Evolutionary conservation across 2,113 vertebrate species (phyloP).

Genomic region (Taxidea taxus): DNA sequence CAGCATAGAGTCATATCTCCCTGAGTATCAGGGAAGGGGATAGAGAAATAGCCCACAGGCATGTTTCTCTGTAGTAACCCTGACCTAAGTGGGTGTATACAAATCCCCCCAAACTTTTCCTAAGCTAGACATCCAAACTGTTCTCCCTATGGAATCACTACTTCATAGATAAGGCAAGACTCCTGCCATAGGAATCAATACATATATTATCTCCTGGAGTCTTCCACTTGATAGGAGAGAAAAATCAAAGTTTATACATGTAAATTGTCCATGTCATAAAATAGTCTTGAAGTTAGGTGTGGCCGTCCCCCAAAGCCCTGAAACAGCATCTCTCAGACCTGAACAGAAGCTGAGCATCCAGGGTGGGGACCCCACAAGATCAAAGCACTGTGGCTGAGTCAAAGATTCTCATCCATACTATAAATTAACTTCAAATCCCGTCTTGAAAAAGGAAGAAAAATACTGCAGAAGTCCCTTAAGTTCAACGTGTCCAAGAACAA

Average conservation of each 20-base stretch:
- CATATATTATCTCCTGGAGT: background rate
- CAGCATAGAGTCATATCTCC: background rate
- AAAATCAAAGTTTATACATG: background rate
- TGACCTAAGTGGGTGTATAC: background rate
- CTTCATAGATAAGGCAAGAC: background rate
- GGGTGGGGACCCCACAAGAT: background rate
- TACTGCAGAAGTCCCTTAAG: background rate
- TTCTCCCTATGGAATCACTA: background rate
- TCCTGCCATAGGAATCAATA: background rate
- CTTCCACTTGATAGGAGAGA: background rate
- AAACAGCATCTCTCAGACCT: background rate
- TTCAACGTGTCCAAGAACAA: background rate
- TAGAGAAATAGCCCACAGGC: background rate
- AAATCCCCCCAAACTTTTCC: background rate
- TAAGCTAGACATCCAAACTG: background rate
- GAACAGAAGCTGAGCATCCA: background rate
- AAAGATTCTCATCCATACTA: background rate
- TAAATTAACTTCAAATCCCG: background rate
- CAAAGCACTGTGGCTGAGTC: background rate
- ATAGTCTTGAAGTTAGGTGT: background rate
- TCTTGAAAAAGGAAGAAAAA: background rate
- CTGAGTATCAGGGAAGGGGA: background rate
- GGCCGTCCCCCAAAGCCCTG: background rate
- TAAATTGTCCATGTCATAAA: background rate
- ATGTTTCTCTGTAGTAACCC: background rate